Conservation (phyloP, 1,140 invertebrate genomes). For the Araneus ventricosus region DNA sequence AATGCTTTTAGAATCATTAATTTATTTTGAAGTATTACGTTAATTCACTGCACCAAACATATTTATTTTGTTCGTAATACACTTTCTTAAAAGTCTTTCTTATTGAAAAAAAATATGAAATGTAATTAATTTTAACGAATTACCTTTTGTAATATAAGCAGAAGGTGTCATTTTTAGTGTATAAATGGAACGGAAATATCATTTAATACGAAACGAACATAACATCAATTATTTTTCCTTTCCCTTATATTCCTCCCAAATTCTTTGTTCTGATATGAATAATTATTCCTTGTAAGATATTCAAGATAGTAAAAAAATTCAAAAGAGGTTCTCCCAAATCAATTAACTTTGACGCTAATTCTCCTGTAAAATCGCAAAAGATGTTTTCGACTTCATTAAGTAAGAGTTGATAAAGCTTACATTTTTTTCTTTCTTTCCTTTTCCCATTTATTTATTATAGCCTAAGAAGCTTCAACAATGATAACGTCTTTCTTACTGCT, state of each 20-base stretch:
- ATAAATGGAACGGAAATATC: not conserved
- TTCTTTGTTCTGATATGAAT: not conserved
- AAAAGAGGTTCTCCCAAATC: not conserved
- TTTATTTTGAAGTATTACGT: too few species aligned
- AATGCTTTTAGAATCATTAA: too few species aligned
- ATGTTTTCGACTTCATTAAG: not conserved
- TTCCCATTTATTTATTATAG: not conserved
- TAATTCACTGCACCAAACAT: too few species aligned
- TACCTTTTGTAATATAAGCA: too few species aligned
- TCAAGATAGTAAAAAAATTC: not conserved
- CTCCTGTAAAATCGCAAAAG: not conserved
- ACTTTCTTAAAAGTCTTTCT: too few species aligned
- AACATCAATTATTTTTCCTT: not conserved
- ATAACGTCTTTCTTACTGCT: not conserved
- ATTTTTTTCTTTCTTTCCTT: not conserved
- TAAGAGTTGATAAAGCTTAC: not conserved
- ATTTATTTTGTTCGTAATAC: too few species aligned
- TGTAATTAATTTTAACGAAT: too few species aligned
- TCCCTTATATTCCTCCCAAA: not conserved
- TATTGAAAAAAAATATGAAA: too few species aligned
- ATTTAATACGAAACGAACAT: not conserved
- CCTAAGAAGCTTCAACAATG: not conserved
- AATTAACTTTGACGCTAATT: slow-evolving; percentile 13
- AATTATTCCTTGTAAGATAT: slow-evolving; percentile 1
- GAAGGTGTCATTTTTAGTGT: not conserved